Conservation (phyloP, 1,140 invertebrate genomes). For the Steinernema khuongi region DNA sequence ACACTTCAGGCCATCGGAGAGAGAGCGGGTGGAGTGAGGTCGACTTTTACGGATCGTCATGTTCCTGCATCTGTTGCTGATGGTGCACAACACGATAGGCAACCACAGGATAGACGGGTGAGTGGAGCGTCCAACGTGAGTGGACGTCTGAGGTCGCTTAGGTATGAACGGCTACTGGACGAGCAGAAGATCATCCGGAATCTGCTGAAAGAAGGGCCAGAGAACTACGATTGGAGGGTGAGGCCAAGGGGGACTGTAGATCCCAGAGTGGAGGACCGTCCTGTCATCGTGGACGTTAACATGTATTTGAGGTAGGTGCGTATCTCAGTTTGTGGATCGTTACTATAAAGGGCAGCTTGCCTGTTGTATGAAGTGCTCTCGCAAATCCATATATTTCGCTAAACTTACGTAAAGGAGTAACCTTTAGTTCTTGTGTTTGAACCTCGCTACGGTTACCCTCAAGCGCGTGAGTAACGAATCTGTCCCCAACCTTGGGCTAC, state of each 20-base stretch:
- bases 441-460: too few relatives aligned
- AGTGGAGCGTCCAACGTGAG: neutral
- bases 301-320: constrained; percentile 45
- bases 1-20: neutral
- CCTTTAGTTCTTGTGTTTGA: too few relatives aligned
- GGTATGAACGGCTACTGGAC: constrained; percentile 44
- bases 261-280: constrained; percentile 30
- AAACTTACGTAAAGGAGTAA: too few relatives aligned
- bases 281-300: constrained; percentile 27
- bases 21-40: neutral
- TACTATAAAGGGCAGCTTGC: constrained; percentile 17
- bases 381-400: too few relatives aligned
- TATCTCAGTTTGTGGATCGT: constrained; percentile 3
- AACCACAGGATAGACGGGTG: neutral
- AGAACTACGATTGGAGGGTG: constrained; percentile 36
- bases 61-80: neutral
- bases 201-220: constrained; percentile 32
- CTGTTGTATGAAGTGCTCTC: too few relatives aligned
- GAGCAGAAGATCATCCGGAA: constrained; percentile 48
- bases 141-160: neutral
- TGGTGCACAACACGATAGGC: constrained; percentile 1
- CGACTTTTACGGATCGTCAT: neutral
- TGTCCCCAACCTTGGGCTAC: neutral
- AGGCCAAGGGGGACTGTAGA: constrained; percentile 28
- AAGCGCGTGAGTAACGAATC: constrained; percentile 68